phyloP scores from a whole-genome alignment of 2,888 invertebrate species.

The Rhopalosiphum nymphaeae region DNA sequence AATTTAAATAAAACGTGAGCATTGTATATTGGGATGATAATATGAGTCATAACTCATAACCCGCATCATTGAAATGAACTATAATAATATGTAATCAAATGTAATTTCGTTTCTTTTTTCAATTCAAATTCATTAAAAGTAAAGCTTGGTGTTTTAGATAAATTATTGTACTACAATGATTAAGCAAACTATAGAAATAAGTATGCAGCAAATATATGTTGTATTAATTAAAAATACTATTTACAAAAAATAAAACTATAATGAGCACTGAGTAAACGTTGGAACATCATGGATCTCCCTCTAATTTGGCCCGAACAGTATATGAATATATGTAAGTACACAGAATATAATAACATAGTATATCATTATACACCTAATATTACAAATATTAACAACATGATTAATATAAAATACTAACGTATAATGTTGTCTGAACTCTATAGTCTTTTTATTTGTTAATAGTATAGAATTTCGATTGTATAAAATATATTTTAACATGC shows the following conservation, averaged over 20 bases:
- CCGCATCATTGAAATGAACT: conserved; percentile 1
- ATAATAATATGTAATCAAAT: neutral
- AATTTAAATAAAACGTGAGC: neutral
- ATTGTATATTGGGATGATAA: neutral
- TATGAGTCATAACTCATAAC: neutral
- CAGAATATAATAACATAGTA: neutral
- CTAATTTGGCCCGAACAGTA: too few species aligned
- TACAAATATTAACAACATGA: neutral
- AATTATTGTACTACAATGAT: neutral
- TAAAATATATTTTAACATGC: too few species aligned
- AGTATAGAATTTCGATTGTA: too few species aligned
- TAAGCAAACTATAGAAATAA: neutral
- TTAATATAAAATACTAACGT: neutral
- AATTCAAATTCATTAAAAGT: neutral
- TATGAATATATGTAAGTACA: too few species aligned
- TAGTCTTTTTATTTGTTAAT: too few species aligned
- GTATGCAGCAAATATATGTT: neutral
- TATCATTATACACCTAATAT: neutral
- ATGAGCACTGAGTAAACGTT: neutral
- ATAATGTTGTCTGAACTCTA: too few species aligned
- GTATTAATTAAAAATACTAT: too few species aligned
- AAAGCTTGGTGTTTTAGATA: neutral
- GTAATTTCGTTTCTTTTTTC: neutral
- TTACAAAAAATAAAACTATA: neutral
- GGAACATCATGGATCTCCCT: too few species aligned